Evolutionary conservation across 2,113 vertebrate species (phyloP).

Genomic region (Bagarius yarrelli): DNA sequence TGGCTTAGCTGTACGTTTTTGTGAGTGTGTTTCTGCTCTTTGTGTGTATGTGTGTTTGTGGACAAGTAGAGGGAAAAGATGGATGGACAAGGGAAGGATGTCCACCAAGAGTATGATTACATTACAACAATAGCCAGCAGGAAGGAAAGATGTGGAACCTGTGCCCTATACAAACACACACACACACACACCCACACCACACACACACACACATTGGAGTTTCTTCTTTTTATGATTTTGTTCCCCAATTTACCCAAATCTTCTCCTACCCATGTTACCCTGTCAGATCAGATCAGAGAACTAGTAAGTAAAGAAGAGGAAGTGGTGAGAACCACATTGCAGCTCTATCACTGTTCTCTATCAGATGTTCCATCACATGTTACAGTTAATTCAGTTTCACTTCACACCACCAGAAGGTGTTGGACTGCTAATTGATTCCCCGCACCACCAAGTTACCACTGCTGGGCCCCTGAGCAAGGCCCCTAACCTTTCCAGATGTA

Average conservation of each 20-base stretch:
- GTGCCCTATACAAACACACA: constrained; percentile 28
- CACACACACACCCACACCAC: constrained; percentile 31
- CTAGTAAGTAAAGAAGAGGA: background rate
- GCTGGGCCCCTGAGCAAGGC: no score
- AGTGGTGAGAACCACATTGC: background rate
- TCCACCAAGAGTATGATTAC: constrained; percentile 65
- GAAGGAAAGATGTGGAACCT: constrained; percentile 63
- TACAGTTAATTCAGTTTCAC: no score
- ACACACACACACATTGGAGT: constrained; percentile 17
- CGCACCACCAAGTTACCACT: no score
- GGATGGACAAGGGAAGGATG: constrained; percentile 65
- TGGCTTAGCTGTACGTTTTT: constrained; percentile 22
- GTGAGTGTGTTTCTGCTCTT: constrained; percentile 38
- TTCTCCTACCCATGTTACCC: background rate
- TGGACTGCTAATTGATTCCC: no score
- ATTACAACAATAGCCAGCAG: constrained; percentile 66
- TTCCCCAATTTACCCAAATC: background rate
- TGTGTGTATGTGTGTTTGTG: background rate
- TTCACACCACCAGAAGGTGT: no score
- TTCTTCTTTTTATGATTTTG: background rate
- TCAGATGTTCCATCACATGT: no score
- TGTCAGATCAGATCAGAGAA: background rate
- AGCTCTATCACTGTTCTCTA: no score
- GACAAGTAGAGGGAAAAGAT: background rate
- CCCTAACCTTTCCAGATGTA: no score